Percentiles rank a stretch among this genome's conserved stretches.
Evolutionary conservation across 37 sponge, comb jelly and placozoan genomes (phyloP).

Genomic region (Bolinopsis microptera): DNA sequence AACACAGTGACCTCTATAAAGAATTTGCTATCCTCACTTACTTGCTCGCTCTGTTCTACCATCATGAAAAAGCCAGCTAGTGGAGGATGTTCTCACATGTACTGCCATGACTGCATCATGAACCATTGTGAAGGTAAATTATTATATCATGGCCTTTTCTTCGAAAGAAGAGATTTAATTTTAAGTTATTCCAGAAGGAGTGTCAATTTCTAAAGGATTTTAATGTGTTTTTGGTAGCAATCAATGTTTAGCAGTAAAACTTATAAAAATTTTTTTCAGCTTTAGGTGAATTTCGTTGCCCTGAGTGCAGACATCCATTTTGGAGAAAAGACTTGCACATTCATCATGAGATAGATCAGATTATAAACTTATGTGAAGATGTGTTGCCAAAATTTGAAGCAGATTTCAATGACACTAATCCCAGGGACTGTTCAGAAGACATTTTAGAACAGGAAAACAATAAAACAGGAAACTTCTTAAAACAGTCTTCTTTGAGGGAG

Average conservation of each 20-base stretch:
- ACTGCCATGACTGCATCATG: conserved; percentile 19
- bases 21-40: not conserved
- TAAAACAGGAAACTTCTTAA: not conserved
- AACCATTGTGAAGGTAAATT: not conserved
- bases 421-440: not conserved
- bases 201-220: too few relatives aligned
- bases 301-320: conserved; percentile 39
- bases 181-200: too few relatives aligned
- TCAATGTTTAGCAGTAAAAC: too few relatives aligned
- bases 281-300: not conserved
- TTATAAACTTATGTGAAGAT: not conserved
- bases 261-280: too few relatives aligned
- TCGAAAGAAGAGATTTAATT: too few relatives aligned
- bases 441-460: not conserved
- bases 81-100: conserved; percentile 43
- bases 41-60: not conserved
- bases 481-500: not conserved
- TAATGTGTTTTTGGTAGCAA: too few relatives aligned
- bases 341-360: not conserved
- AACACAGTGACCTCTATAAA: not conserved
- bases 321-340: not conserved
- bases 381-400: conserved; percentile 32
- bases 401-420: not conserved
- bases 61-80: conserved; percentile 23
- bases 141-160: not conserved